These are phyloP conservation scores for Poeciliopsis presidionis DNA, from an alignment of 2,797 vertebrate species.

Conservation along the genomic window DNA sequence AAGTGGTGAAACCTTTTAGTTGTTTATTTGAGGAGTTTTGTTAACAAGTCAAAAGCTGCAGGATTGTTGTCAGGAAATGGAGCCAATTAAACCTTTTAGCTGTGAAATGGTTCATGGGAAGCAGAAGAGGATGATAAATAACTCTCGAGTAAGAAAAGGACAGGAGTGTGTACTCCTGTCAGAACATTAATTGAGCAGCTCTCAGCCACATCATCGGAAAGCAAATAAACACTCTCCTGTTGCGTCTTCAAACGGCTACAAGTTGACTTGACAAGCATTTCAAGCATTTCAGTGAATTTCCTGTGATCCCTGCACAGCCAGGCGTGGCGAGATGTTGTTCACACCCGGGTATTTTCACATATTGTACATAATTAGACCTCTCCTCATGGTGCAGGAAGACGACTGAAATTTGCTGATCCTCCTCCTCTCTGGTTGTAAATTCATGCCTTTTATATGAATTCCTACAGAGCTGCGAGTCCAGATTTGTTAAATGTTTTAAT, in stretches of 20 bases:
- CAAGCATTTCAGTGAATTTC: slow-evolving; percentile 2
- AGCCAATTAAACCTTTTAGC: slow-evolving; percentile 3
- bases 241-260: slow-evolving; percentile 3
- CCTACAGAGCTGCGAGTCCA: neutral
- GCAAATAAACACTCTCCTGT: slow-evolving; percentile 5
- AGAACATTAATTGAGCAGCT: slow-evolving; percentile 12
- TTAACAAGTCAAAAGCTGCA: neutral
- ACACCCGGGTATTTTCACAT: slow-evolving; percentile 2
- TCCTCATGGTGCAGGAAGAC: neutral
- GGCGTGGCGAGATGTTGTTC: neutral
- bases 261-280: neutral
- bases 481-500: neutral
- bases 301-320: slow-evolving; percentile 1
- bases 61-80: neutral
- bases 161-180: neutral
- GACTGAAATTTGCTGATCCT: neutral
- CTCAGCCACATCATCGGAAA: neutral
- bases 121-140: neutral
- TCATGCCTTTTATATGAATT: neutral
- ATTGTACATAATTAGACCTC: slow-evolving; percentile 17
- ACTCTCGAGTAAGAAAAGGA: slow-evolving; percentile 6
- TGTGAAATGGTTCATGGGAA: neutral
- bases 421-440: neutral
- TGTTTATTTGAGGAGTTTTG: neutral
- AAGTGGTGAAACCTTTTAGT: neutral